These are phyloP conservation scores for Phocides pigmalion DNA, from an alignment of 1,140 invertebrate species.

Conservation along the genomic window DNA sequence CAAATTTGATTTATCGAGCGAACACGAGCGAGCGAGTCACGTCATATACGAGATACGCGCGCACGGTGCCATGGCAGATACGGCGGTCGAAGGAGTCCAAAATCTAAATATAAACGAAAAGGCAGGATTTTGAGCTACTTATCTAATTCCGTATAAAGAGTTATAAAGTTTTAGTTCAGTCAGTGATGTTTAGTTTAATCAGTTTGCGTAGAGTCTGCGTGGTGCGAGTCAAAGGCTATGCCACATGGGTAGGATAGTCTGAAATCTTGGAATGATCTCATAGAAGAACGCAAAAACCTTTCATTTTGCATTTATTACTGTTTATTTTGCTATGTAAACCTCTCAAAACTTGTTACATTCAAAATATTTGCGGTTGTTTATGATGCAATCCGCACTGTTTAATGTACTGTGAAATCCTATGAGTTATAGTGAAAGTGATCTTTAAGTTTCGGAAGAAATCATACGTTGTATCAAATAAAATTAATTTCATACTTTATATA, in stretches of 20 bases:
- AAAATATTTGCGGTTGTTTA: too few species aligned
- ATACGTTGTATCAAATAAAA: too few species aligned
- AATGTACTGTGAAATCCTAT: too few species aligned
- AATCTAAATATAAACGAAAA: slow-evolving; percentile 86
- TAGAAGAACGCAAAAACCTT: not conserved
- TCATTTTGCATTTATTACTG: not conserved
- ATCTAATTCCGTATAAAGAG: slow-evolving; percentile 48
- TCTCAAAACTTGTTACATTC: too few species aligned
- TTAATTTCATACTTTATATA: too few species aligned
- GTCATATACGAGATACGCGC: too few species aligned
- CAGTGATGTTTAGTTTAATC: slow-evolving; percentile 84
- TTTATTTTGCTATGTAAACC: too few species aligned
- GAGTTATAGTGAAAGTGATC: too few species aligned
- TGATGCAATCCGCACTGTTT: slow-evolving; percentile 1
- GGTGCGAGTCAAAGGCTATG: slow-evolving; percentile 78
- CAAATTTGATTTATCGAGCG: slow-evolving; percentile 31
- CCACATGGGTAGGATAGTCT: slow-evolving; percentile 84
- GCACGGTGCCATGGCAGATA: slow-evolving; percentile 79
- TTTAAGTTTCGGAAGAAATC: too few species aligned
- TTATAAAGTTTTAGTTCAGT: slow-evolving; percentile 39
- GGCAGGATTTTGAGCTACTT: slow-evolving; percentile 85
- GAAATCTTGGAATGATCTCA: slow-evolving; percentile 49
- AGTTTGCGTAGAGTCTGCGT: slow-evolving; percentile 79
- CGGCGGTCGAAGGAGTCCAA: slow-evolving; percentile 83
- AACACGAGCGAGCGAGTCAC: too few species aligned